A percentile compares a stretch with the other conserved stretches of the same genome.
These are phyloP conservation scores for Otolemur garnettii DNA, from an alignment of 2,113 vertebrate species.

Conservation along the genomic window DNA sequence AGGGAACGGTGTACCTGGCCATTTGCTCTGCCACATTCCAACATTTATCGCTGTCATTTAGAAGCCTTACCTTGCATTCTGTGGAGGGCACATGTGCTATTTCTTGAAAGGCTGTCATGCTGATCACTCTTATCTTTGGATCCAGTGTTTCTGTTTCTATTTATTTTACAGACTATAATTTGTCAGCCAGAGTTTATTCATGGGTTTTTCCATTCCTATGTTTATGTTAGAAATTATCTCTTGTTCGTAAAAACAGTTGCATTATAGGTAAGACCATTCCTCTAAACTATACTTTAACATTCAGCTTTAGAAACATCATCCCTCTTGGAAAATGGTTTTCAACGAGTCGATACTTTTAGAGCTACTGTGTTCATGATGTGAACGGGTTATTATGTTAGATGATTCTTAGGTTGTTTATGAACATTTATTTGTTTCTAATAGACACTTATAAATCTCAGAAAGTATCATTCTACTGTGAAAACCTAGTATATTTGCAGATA, in stretches of 20 bases:
- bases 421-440: slow-evolving; percentile 52
- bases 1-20: background rate
- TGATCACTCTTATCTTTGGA: slow-evolving; percentile 60
- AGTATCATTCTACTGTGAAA: background rate
- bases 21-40: slow-evolving; percentile 2
- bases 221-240: background rate
- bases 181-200: slow-evolving; percentile 33
- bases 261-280: background rate
- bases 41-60: background rate
- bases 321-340: slow-evolving; percentile 29
- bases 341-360: slow-evolving; percentile 16
- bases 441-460: slow-evolving; percentile 19
- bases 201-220: background rate
- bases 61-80: background rate
- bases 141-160: background rate
- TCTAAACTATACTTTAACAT: slow-evolving; percentile 6
- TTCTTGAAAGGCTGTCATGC: slow-evolving; percentile 19
- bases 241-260: background rate
- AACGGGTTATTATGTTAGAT: slow-evolving; percentile 15
- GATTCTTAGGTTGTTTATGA: slow-evolving; percentile 57
- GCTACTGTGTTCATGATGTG: background rate
- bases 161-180: slow-evolving; percentile 13
- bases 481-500: slow-evolving; percentile 53
- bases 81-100: background rate
- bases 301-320: background rate